phyloP scores from a whole-genome alignment of 1,140 invertebrate genomes.

The Polypedilum vanderplanki region DNA sequence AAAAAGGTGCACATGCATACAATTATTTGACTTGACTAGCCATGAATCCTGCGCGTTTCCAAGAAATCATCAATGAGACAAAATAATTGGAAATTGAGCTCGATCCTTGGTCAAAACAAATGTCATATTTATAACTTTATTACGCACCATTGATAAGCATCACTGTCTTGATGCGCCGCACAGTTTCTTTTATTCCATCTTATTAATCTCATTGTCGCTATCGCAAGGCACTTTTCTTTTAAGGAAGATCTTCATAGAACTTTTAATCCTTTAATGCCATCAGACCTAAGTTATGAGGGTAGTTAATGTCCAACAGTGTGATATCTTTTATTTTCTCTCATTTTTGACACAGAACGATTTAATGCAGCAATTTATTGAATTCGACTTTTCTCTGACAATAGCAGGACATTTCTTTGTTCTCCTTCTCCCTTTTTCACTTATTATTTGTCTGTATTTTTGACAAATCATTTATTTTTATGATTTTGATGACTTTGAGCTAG shows the following conservation, averaged over 20 bases:
- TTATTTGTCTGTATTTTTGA: not conserved
- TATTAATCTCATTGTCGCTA: not conserved
- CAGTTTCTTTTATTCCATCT: too few species aligned
- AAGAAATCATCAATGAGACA: not conserved
- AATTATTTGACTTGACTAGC: not conserved
- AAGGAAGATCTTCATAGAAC: not conserved
- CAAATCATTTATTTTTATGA: constrained; percentile 28
- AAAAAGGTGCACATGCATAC: not conserved
- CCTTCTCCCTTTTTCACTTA: not conserved
- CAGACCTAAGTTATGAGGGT: not conserved
- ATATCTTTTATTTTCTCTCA: not conserved
- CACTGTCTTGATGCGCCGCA: not conserved
- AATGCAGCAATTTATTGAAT: not conserved
- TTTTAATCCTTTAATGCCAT: constrained; percentile 21
- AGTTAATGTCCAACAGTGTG: constrained; percentile 4
- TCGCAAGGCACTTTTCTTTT: not conserved
- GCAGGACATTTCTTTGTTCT: not conserved
- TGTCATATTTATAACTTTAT: constrained; percentile 18
- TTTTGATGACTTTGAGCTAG: not conserved
- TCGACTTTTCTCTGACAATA: not conserved
- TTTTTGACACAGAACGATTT: not conserved
- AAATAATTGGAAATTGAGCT: not conserved
- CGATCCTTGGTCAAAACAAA: constrained; percentile 8
- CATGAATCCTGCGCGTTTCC: not conserved
- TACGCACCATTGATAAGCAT: not conserved